A percentile compares a stretch with the other conserved stretches of the same genome.
phyloP scores from a whole-genome alignment of 2,888 invertebrate genomes.

The Gerris lacustris region DNA sequence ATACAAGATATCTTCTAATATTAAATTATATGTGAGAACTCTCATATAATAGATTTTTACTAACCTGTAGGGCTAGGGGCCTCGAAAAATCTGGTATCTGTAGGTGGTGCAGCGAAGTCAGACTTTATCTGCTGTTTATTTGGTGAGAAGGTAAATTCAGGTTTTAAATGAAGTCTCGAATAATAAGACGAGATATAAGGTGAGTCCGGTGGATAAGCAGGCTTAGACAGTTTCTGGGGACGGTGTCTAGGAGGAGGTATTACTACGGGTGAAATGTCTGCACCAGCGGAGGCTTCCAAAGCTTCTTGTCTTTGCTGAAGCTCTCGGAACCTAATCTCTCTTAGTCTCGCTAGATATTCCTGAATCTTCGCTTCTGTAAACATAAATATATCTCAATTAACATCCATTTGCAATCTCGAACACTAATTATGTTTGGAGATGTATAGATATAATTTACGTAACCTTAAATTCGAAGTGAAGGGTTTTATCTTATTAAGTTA shows the following conservation, averaged over 20 bases:
- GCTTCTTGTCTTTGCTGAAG: neutral
- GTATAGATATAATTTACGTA: too few species aligned
- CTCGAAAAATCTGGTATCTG: slow-evolving; percentile 38
- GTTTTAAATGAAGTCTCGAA: slow-evolving; percentile 1
- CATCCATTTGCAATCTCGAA: too few species aligned
- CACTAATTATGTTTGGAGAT: too few species aligned
- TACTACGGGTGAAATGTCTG: slow-evolving; percentile 2
- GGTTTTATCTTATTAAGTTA: too few species aligned
- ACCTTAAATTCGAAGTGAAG: too few species aligned
- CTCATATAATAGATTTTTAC: too few species aligned
- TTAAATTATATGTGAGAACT: too few species aligned
- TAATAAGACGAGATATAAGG: neutral
- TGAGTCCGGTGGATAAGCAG: slow-evolving; percentile 4
- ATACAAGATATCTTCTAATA: too few species aligned
- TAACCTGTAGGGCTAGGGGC: slow-evolving; percentile 18
- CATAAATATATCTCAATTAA: neutral
- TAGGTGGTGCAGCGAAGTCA: slow-evolving; percentile 37
- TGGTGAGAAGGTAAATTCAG: slow-evolving; percentile 7
- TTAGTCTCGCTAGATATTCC: neutral
- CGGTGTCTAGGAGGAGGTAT: slow-evolving; percentile 7
- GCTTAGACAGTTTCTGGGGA: neutral
- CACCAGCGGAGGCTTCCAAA: slow-evolving; percentile 5
- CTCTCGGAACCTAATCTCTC: neutral
- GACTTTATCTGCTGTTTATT: neutral
- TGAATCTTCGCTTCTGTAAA: neutral